Evolutionary conservation across 2,797 vertebrate species (phyloP).

Genomic region (Yasuhikotakia modesta): DNA sequence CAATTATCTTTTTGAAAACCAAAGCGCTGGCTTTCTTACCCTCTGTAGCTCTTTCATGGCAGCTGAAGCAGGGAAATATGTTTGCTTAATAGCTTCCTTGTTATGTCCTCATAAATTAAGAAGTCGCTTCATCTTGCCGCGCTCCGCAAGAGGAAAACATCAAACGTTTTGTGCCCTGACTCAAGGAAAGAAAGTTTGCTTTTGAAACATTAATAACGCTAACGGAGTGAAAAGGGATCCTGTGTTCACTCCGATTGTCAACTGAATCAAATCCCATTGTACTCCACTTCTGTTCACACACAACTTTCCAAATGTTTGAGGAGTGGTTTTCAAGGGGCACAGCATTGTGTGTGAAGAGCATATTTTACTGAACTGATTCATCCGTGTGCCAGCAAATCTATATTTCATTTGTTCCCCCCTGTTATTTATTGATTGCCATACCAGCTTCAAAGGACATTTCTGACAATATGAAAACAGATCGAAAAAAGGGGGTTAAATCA

Average conservation of each 20-base stretch:
- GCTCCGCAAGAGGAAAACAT: slow-evolving; percentile 56
- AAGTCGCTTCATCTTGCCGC: slow-evolving; percentile 54
- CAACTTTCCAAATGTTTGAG: slow-evolving; percentile 52
- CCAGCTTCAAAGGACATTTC: not conserved
- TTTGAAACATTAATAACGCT: slow-evolving; percentile 53
- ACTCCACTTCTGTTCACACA: slow-evolving; percentile 45
- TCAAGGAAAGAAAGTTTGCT: slow-evolving; percentile 57
- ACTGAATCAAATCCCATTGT: slow-evolving; percentile 45
- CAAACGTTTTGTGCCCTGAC: slow-evolving; percentile 56
- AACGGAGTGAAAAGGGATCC: slow-evolving; percentile 37
- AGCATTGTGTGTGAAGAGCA: slow-evolving; percentile 29
- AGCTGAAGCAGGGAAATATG: slow-evolving; percentile 59
- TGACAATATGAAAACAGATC: not conserved
- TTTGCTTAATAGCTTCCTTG: slow-evolving; percentile 64
- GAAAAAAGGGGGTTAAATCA: not conserved
- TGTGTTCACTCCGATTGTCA: slow-evolving; percentile 38
- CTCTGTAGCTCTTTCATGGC: slow-evolving; percentile 56
- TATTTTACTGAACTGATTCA: slow-evolving; percentile 19
- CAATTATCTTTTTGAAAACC: slow-evolving; percentile 61
- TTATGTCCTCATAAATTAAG: slow-evolving; percentile 65
- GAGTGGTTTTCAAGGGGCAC: slow-evolving; percentile 31
- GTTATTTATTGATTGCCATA: not conserved
- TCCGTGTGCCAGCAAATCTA: slow-evolving; percentile 49
- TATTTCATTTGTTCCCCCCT: slow-evolving; percentile 37
- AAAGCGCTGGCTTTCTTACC: slow-evolving; percentile 56